These are phyloP conservation scores for Tamias sibiricus DNA, from an alignment of 2,113 vertebrate species.

Conservation along the genomic window DNA sequence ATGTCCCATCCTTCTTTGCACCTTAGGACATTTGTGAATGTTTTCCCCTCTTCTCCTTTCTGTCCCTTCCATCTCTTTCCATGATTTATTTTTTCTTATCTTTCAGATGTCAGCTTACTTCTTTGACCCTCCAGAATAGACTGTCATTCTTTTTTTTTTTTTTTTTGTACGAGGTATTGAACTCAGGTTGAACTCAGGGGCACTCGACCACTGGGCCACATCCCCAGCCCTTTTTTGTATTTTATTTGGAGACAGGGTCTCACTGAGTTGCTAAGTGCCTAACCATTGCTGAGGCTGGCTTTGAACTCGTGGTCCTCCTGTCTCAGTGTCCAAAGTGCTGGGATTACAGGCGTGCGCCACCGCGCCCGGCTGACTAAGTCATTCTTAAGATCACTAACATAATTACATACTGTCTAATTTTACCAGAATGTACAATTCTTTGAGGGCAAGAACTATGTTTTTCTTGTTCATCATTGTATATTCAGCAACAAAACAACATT, in stretches of 20 bases:
- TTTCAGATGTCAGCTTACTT: not conserved
- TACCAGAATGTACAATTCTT: not conserved
- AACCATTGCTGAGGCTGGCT: no score
- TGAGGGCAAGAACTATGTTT: not conserved
- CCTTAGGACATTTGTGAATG: not conserved
- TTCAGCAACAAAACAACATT: not conserved
- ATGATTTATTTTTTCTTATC: not conserved
- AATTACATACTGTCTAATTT: not conserved
- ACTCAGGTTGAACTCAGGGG: no score
- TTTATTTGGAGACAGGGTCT: no score
- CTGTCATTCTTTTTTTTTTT: no score
- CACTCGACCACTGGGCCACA: no score
- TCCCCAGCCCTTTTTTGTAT: no score
- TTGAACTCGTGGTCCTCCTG: no score
- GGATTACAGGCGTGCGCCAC: no score
- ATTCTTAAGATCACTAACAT: not conserved
- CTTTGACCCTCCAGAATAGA: not conserved
- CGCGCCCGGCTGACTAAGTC: no score
- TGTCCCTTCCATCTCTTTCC: not conserved
- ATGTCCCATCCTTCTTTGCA: not conserved
- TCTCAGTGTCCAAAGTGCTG: no score
- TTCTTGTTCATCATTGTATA: not conserved
- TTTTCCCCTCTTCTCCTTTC: not conserved
- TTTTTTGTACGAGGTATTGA: no score
- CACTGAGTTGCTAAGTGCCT: no score